Conservation (phyloP, 2,797 vertebrate genomes). For the Cryptoblepharus egeriae region DNA sequence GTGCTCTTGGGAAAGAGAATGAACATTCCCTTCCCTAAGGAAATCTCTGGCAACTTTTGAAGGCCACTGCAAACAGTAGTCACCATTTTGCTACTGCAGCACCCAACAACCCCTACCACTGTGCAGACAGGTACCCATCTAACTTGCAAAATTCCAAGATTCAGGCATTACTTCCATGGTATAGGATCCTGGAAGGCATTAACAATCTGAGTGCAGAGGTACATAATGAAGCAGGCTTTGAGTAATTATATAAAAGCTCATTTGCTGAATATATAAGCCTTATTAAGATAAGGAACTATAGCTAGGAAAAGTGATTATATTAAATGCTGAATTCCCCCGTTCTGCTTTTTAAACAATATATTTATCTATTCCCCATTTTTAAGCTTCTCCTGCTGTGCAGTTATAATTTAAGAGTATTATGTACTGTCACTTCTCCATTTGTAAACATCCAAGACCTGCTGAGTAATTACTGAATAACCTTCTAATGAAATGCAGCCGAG, state of each 20-base stretch:
- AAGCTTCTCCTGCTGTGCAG: slow-evolving; percentile 70
- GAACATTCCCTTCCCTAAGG: too few relatives aligned
- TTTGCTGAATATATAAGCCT: not conserved
- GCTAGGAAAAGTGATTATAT: slow-evolving; percentile 15
- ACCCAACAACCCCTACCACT: too few relatives aligned
- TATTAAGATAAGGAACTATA: slow-evolving; percentile 6
- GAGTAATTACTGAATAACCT: slow-evolving; percentile 89
- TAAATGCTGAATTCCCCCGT: slow-evolving; percentile 44
- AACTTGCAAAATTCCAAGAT: not conserved
- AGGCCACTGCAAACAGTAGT: too few relatives aligned
- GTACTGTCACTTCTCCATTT: slow-evolving; percentile 80
- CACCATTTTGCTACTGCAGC: too few relatives aligned
- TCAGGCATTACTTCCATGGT: not conserved
- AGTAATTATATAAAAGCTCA: not conserved
- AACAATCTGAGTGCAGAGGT: not conserved
- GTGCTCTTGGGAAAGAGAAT: too few relatives aligned
- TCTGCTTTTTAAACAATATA: slow-evolving; percentile 62
- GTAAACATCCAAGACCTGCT: slow-evolving; percentile 76
- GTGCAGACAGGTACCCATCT: too few relatives aligned
- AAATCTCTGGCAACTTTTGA: too few relatives aligned
- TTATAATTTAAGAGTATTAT: slow-evolving; percentile 77
- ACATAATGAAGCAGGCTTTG: not conserved
- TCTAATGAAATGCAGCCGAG: slow-evolving; percentile 88
- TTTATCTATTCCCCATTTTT: slow-evolving; percentile 65
- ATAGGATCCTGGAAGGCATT: not conserved